phyloP scores from a whole-genome alignment of 2,888 invertebrate species.

The Mechanitis messenoides region DNA sequence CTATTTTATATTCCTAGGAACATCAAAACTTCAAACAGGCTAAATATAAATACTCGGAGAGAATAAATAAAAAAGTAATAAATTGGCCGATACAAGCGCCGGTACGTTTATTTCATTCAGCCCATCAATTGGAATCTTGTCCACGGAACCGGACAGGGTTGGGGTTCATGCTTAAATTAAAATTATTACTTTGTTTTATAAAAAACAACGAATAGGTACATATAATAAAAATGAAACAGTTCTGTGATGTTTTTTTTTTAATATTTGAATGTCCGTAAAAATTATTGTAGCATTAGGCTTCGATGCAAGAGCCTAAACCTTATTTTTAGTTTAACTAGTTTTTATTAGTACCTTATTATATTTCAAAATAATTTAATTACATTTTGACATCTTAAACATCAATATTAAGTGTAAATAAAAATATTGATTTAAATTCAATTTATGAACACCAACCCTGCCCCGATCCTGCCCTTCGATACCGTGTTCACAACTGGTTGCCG shows the following conservation, averaged over 20 bases:
- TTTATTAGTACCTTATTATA: too few species aligned
- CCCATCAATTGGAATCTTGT: conserved; percentile 44
- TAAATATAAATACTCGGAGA: conserved; percentile 14
- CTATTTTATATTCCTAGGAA: conserved; percentile 11
- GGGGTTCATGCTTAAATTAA: conserved; percentile 9
- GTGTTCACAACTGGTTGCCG: conserved; percentile 53
- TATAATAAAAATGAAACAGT: not conserved
- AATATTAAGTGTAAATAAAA: too few species aligned
- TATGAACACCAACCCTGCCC: conserved; percentile 34
- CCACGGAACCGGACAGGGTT: conserved; percentile 17
- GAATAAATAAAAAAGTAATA: conserved; percentile 41
- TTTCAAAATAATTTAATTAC: too few species aligned
- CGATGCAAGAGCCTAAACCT: too few species aligned
- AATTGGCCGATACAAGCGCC: conserved; percentile 41
- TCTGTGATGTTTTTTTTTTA: not conserved
- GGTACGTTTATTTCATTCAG: conserved; percentile 53
- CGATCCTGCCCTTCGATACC: conserved; percentile 33
- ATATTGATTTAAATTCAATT: too few species aligned
- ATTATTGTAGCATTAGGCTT: too few species aligned
- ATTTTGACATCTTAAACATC: too few species aligned
- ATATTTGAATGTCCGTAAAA: too few species aligned
- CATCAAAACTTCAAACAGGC: conserved; percentile 8
- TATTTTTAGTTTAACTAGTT: too few species aligned
- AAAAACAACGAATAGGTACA: too few species aligned
- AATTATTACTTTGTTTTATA: too few species aligned